Conservation (phyloP, 1,140 invertebrate species). For the Gonatopus flavifemur region DNA sequence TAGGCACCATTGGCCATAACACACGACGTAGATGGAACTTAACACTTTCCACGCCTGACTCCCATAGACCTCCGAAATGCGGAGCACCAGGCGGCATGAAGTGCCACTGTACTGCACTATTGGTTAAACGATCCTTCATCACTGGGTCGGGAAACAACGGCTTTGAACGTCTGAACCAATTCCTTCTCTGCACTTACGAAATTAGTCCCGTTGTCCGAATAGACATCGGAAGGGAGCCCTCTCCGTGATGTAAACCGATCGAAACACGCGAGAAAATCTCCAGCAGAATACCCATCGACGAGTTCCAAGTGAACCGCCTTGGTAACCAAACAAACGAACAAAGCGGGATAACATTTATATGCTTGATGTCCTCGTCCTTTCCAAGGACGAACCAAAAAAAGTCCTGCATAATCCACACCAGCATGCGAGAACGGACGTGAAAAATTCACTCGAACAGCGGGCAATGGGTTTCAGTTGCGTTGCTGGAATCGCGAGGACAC, state of each 20-base stretch:
- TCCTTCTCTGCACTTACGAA: constrained; percentile 28
- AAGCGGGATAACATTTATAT: too few species aligned
- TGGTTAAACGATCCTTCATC: not conserved
- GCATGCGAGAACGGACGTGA: not conserved
- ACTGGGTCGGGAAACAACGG: not conserved
- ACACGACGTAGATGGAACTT: constrained; percentile 26
- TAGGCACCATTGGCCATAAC: constrained; percentile 2
- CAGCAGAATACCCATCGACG: too few species aligned
- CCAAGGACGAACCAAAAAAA: too few species aligned
- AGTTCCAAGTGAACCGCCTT: too few species aligned
- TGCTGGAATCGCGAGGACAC: not conserved
- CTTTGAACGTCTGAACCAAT: constrained; percentile 4
- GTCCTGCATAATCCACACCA: not conserved
- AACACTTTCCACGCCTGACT: too few species aligned
- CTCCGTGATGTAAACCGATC: too few species aligned
- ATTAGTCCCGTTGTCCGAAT: constrained; percentile 39
- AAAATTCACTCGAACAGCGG: not conserved
- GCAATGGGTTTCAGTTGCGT: not conserved
- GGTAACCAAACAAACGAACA: too few species aligned
- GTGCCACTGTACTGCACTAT: not conserved
- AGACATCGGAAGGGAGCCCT: constrained; percentile 24
- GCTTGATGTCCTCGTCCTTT: too few species aligned
- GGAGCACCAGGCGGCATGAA: constrained; percentile 10
- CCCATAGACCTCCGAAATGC: constrained; percentile 29
- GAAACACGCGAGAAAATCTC: too few species aligned